phyloP scores from a whole-genome alignment of 2,888 invertebrate genomes.

The Elysia crispata region DNA sequence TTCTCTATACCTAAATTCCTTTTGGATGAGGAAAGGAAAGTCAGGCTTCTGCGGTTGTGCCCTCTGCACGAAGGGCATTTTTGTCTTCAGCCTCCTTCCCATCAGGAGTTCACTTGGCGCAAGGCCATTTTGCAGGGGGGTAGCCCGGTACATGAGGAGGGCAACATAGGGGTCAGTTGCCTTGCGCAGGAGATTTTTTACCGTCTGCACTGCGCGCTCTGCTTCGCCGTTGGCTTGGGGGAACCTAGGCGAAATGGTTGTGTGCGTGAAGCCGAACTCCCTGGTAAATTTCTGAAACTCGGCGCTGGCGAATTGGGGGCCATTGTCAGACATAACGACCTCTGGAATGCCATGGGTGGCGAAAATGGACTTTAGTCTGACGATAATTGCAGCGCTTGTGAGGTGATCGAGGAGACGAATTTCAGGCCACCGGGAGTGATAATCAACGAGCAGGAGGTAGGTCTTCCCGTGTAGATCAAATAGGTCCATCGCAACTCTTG shows the following conservation, averaged over 20 bases:
- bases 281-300: constrained; percentile 26
- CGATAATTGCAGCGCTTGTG: constrained; percentile 10
- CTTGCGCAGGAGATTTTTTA: constrained; percentile 32
- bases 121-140: constrained; percentile 28
- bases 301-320: constrained; percentile 15
- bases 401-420: background rate
- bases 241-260: constrained; percentile 16
- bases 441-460: constrained; percentile 26
- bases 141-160: constrained; percentile 24
- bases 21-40: too few relatives aligned
- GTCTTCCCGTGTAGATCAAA: constrained; percentile 7
- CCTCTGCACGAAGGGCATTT: background rate
- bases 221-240: constrained; percentile 34
- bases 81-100: constrained; percentile 32
- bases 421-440: constrained; percentile 33
- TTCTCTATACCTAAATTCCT: too few relatives aligned
- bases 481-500: constrained; percentile 25
- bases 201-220: constrained; percentile 37
- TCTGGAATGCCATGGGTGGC: constrained; percentile 20
- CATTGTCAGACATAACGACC: constrained; percentile 23
- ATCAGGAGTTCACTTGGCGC: constrained; percentile 37
- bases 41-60: background rate
- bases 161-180: constrained; percentile 33
- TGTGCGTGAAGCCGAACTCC: constrained; percentile 27
- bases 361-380: constrained; percentile 7